Evolutionary conservation across 2,888 invertebrate genomes (phyloP), one percentile per base, ranked within the genome.

Genomic region (Sinohyriopsis cumingii): DNA sequence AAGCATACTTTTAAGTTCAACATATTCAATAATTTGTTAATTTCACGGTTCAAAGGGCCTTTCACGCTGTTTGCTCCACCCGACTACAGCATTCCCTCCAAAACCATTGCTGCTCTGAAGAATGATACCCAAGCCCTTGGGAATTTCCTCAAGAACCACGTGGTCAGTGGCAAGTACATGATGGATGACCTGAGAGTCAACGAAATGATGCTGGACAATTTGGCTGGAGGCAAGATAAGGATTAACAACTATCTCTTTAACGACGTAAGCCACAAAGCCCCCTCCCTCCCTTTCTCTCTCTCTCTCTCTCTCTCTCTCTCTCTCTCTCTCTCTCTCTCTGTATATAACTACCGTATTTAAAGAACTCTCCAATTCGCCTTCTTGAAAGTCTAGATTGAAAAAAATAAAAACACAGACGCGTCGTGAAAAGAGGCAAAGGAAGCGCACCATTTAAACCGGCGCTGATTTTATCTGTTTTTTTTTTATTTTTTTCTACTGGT

Each of bases 131-230:
- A 68, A 1, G 65, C 72, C 9, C 63, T 82, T 4, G 71, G 76
- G 20, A 62, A 78, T 7, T 62, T 80, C 18, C 73, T 83, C 25
- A 79, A 79, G 56, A 80, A 80, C 69, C 83, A 83, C 68, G 79
- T 82, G 45, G 81, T 83, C 24, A 67, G 65, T 15, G 82, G 79
- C 5, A 69, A 56, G 1, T 66, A 69, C 61, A 73, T 67, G 55
- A 25, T 59, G 3, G 59, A 59, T 20, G 80, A 80, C 28, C 69
- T 83, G 1, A 70, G 59, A 59, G 69, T 74, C 55, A 83, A 83
- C 65, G 83, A 83, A 57, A 71, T 75, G 63, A 67, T 69, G 72
- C 59, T 83, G 55, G 71, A 68, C 45, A 74, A 70, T 61, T 57
- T 82, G 22, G 55, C 73, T 20, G 78, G 78, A 62, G 45, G 59